These are phyloP conservation scores for Dicyrtoma fusca DNA, from an alignment of 2,888 invertebrate genomes.

Conservation along the genomic window DNA sequence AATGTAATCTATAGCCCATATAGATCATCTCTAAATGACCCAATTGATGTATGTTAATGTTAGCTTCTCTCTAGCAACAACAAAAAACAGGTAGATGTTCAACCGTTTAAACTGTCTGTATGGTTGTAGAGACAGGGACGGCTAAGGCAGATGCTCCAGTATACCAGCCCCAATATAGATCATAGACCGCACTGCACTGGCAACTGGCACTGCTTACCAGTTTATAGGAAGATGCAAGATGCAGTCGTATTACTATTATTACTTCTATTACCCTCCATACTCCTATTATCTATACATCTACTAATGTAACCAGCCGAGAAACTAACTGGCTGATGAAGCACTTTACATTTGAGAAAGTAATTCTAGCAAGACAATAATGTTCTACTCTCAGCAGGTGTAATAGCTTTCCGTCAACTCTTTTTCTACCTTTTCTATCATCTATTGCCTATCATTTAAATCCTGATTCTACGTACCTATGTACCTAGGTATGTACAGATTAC, in stretches of 20 bases:
- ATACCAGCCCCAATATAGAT: not conserved
- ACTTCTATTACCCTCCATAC: conserved; percentile 2
- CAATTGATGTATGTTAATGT: conserved; percentile 24
- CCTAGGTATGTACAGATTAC: not conserved
- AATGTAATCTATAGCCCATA: conserved; percentile 32
- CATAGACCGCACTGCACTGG: not conserved
- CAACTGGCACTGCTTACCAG: not conserved
- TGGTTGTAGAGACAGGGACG: no score
- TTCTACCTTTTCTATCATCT: conserved; percentile 3
- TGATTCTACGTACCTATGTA: not conserved
- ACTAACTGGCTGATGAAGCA: conserved; percentile 16
- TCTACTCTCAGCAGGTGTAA: conserved; percentile 46
- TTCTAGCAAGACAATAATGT: conserved; percentile 46
- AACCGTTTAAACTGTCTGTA: not conserved
- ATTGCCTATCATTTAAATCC: conserved; percentile 20
- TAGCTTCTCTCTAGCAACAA: not conserved
- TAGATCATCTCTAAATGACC: conserved; percentile 27
- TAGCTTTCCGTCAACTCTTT: conserved; percentile 18
- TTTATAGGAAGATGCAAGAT: not conserved
- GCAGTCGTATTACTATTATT: not conserved
- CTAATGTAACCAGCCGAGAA: not conserved
- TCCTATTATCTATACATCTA: conserved; percentile 20
- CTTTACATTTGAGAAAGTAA: conserved; percentile 43
- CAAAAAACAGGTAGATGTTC: conserved; percentile 13
- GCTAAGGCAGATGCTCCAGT: conserved; percentile 13